Conservation (phyloP, 2,888 invertebrate genomes). For the Deilephila porcellus region DNA sequence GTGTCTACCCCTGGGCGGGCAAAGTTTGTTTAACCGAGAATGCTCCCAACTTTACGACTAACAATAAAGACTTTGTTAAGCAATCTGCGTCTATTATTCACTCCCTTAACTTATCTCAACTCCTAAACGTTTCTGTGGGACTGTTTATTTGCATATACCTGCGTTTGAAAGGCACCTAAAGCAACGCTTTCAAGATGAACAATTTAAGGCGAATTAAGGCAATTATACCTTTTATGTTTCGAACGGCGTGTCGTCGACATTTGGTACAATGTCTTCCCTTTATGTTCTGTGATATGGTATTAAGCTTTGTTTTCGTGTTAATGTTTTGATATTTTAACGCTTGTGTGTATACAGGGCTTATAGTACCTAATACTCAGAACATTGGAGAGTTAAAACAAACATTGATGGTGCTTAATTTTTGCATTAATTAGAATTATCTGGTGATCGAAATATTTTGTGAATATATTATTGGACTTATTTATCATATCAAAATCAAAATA, state of each 20-base stretch:
- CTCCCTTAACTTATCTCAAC: constrained; percentile 53
- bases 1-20: constrained; percentile 35
- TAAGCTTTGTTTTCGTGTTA: not conserved
- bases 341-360: not conserved
- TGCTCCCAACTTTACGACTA: constrained; percentile 46
- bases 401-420: no score
- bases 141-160: constrained; percentile 53
- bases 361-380: no score
- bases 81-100: constrained; percentile 62
- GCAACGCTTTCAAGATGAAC: constrained; percentile 47
- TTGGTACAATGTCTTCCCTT: constrained; percentile 3
- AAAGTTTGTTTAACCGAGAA: constrained; percentile 53
- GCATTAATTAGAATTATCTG: no score
- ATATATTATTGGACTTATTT: no score
- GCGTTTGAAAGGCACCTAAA: constrained; percentile 46
- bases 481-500: no score
- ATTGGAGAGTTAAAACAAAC: no score
- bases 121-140: constrained; percentile 47
- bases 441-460: no score
- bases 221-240: constrained; percentile 44
- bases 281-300: constrained; percentile 6
- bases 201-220: constrained; percentile 50
- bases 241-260: not conserved
- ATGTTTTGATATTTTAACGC: not conserved
- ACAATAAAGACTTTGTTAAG: constrained; percentile 61